phyloP scores from a whole-genome alignment of 2,113 vertebrate species.

The Baryphthengus martii region DNA sequence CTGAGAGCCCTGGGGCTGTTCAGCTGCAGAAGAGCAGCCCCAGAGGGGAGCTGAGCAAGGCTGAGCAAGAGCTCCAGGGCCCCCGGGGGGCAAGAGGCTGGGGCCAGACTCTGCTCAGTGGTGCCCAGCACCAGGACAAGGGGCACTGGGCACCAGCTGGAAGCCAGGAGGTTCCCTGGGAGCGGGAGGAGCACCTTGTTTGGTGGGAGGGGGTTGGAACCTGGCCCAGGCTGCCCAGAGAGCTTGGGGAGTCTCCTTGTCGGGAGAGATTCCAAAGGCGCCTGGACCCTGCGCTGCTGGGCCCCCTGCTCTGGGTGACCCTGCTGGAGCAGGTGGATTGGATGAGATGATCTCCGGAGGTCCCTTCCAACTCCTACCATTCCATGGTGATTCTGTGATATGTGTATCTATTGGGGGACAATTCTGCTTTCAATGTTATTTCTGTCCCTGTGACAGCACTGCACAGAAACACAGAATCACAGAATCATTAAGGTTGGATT shows the following conservation, averaged over 20 bases:
- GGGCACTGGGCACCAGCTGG: neutral
- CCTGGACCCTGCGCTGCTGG: neutral
- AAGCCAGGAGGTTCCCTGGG: neutral
- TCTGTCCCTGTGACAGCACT: neutral
- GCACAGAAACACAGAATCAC: too few relatives aligned
- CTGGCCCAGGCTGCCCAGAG: neutral
- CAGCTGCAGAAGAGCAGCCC: neutral
- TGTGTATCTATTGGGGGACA: accelerated
- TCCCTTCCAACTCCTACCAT: neutral
- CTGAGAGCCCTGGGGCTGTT: neutral
- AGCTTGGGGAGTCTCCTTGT: neutral
- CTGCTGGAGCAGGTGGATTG: neutral
- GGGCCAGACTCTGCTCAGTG: neutral
- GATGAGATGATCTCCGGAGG: neutral
- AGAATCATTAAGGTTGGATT: too few relatives aligned
- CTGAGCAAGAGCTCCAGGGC: neutral
- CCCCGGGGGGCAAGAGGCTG: neutral
- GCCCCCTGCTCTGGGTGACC: neutral
- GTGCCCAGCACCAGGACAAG: neutral
- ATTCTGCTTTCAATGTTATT: neutral
- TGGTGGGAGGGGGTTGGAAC: neutral
- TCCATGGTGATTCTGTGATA: neutral
- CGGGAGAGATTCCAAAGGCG: neutral
- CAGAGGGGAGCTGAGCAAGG: neutral
- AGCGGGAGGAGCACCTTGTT: neutral